A percentile compares a stretch with the other conserved stretches of the same genome.
Conservation (phyloP, 2,113 vertebrate genomes). For the Carlito syrichta region DNA sequence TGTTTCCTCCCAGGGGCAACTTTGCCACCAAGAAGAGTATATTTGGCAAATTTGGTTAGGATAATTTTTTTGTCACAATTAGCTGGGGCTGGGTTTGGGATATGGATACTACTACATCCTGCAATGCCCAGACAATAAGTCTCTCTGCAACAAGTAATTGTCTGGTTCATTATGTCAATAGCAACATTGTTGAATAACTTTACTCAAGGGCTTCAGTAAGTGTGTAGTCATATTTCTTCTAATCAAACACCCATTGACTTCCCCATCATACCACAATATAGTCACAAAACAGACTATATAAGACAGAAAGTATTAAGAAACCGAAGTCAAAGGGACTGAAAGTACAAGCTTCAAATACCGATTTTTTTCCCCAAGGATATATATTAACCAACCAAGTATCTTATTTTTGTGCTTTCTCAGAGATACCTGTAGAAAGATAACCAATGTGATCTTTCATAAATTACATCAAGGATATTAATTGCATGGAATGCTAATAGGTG, state of each 20-base stretch:
- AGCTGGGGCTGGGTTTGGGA: not conserved
- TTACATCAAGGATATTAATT: not conserved
- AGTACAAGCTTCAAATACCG: not conserved
- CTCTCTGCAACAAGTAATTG: too few relatives aligned
- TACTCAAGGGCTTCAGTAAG: not conserved
- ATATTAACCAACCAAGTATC: not conserved
- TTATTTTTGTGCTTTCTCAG: not conserved
- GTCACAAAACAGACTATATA: not conserved
- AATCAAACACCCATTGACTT: not conserved
- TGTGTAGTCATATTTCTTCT: not conserved
- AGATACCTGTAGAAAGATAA: not conserved
- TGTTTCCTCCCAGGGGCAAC: not conserved
- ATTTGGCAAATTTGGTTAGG: not conserved
- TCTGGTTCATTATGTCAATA: not conserved
- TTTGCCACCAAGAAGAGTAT: not conserved
- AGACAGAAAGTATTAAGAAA: not conserved
- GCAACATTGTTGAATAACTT: not conserved
- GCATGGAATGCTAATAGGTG: not conserved
- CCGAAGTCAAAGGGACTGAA: not conserved
- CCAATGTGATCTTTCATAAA: not conserved
- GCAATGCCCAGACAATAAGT: not conserved
- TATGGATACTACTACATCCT: fast-evolving
- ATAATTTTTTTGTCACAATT: not conserved
- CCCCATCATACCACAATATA: not conserved
- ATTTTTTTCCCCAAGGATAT: not conserved